Conservation (phyloP, 2,888 invertebrate species). For the Stegophylla sp. region DNA sequence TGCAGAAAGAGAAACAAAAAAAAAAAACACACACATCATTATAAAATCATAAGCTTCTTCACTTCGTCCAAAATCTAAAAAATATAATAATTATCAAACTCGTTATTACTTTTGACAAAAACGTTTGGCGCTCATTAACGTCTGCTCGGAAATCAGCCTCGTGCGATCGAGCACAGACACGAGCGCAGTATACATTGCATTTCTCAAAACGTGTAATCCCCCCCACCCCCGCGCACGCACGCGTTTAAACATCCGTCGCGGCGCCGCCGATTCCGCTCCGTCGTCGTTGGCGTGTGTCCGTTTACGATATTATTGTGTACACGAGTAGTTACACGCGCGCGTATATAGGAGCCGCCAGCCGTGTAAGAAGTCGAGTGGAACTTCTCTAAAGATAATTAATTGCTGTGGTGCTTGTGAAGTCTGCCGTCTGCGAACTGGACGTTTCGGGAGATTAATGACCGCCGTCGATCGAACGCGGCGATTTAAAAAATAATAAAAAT, state of each 20-base stretch:
- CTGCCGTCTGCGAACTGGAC: constrained; percentile 38
- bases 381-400: constrained; percentile 51
- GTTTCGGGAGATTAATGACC: constrained; percentile 52
- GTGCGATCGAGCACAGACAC: too few relatives aligned
- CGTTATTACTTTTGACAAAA: too few relatives aligned
- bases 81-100: too few relatives aligned
- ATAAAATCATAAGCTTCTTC: too few relatives aligned
- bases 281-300: constrained; percentile 2
- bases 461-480: constrained; percentile 37
- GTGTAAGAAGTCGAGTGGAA: constrained; percentile 24
- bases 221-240: too few relatives aligned
- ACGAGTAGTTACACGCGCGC: constrained; percentile 1
- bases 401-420: constrained; percentile 36
- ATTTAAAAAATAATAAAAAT: constrained; percentile 4
- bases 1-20: too few relatives aligned
- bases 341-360: constrained; percentile 7
- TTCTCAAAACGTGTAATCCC: too few relatives aligned
- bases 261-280: background rate
- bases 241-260: background rate
- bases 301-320: background rate
- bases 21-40: too few relatives aligned
- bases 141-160: too few relatives aligned
- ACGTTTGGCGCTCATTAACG: too few relatives aligned
- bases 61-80: too few relatives aligned
- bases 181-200: too few relatives aligned